phyloP scores from a whole-genome alignment of 1,140 invertebrate genomes.

The Camponotus vicinus region DNA sequence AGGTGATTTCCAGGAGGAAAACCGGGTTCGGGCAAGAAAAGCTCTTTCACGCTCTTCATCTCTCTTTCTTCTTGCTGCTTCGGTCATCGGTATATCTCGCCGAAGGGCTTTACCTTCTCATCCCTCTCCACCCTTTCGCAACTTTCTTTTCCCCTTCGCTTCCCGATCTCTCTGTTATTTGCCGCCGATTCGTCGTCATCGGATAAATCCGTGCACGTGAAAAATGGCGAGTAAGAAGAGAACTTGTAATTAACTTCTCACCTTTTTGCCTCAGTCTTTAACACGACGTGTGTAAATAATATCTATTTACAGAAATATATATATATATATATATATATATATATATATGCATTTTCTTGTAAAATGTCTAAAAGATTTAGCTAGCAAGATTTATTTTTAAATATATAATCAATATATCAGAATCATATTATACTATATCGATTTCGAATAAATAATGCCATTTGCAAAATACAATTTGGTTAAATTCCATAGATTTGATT shows the following conservation, averaged over 20 bases:
- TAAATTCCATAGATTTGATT: not conserved
- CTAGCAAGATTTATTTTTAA: not conserved
- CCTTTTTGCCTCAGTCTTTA: constrained; percentile 47
- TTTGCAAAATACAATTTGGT: not conserved
- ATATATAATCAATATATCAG: not conserved
- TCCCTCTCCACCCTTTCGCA: constrained; percentile 22
- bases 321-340: not conserved
- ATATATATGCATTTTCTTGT: not conserved
- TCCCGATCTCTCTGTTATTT: constrained; percentile 37
- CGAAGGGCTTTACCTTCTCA: constrained; percentile 34
- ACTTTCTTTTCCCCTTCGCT: constrained; percentile 11
- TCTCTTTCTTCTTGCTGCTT: constrained; percentile 32
- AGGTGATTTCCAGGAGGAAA: constrained; percentile 56
- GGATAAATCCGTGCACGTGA: constrained; percentile 40
- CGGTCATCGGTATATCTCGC: constrained; percentile 59
- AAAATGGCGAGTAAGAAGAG: constrained; percentile 51
- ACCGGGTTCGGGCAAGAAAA: constrained; percentile 40
- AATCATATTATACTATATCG: no score
- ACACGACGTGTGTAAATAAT: not conserved
- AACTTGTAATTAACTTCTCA: constrained; percentile 67
- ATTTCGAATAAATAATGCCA: not conserved
- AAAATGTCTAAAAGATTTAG: not conserved
- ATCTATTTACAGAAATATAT: not conserved
- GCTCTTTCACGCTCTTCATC: constrained; percentile 38
- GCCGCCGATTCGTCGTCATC: constrained; percentile 8